phyloP scores from a whole-genome alignment of 2,888 invertebrate genomes.

The Coenonympha glycerion region DNA sequence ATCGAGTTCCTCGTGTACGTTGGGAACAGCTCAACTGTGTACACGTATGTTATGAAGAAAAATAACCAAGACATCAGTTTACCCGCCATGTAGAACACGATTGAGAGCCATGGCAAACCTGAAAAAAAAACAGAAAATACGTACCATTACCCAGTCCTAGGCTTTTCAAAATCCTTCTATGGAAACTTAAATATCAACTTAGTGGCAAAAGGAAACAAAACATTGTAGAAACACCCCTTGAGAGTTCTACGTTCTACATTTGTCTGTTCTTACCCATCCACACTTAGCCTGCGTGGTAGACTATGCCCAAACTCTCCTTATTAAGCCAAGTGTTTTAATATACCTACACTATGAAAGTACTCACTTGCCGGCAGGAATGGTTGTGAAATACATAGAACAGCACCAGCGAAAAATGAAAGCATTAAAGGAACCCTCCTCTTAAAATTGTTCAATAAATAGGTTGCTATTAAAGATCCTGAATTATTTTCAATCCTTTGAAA shows the following conservation, averaged over 20 bases:
- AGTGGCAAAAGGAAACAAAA: too few species aligned
- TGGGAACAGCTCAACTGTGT: slow-evolving; percentile 81
- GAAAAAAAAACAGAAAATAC: slow-evolving; percentile 10
- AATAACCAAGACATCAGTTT: slow-evolving; percentile 79
- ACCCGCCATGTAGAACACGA: slow-evolving; percentile 74
- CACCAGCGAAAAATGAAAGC: slow-evolving; percentile 72
- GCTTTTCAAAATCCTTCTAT: too few species aligned
- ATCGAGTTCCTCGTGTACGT: slow-evolving; percentile 79
- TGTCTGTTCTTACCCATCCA: too few species aligned
- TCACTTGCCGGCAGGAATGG: slow-evolving; percentile 51
- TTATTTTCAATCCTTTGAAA: too few species aligned
- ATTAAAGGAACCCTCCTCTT: slow-evolving; percentile 76
- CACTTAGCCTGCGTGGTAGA: too few species aligned
- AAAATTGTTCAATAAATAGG: slow-evolving; percentile 69
- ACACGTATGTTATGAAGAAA: slow-evolving; percentile 78
- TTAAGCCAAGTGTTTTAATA: too few species aligned
- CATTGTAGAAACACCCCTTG: too few species aligned
- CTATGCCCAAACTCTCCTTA: too few species aligned
- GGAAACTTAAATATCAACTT: too few species aligned
- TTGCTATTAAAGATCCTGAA: slow-evolving; percentile 68
- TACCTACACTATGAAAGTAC: neutral
- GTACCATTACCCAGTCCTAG: too few species aligned
- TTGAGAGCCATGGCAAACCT: slow-evolving; percentile 62
- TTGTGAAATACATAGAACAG: slow-evolving; percentile 75
- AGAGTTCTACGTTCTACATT: too few species aligned